Evolutionary conservation across 1,140 invertebrate species (phyloP), one percentile per base, ranked within the genome.

Genomic region (Patella vulgata): DNA sequence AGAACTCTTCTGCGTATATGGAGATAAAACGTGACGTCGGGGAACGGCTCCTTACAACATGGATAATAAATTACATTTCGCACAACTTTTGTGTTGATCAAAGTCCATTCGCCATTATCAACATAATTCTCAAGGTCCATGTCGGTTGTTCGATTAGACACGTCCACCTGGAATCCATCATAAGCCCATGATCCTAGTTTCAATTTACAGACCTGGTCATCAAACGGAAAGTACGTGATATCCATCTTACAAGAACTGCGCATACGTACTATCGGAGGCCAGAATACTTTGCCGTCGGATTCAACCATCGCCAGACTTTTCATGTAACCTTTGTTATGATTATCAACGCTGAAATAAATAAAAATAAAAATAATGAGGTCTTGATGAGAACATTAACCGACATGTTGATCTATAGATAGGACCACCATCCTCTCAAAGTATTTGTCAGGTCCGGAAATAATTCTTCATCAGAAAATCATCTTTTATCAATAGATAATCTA

Each of bases 191-290:
- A 83, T 19, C 80, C 79, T 11, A 85, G 69, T 63, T 85, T 98
- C 90, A 99, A 93, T 82, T 94, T 91, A 86, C 95, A 99, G 75
- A 92, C 91, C 87, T 99, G 96, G 86, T 99, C 96, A 85, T 99
- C 97, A 86, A 98, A 99, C 57, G 97, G 97, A 87, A 99, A 98
- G 94, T 95, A 99, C 64, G 96, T 98, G 85, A 99, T 99, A 87
- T 99, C 96, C 85, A 99, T 99, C 87, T 98, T 97, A 63, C 87
- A 88, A 6, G 86, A 87, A 59, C 85, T 86, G 25, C 86, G 80
- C 67, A 88, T 84, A 62, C 87, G 86, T 25, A 87, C 87, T 31
- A 87, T 87, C 0, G 87, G 87, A 27, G 87, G 86, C 87, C 87
- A 88, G 73, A 88, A 88, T 0, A 88, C 85, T 42, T 85, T 85